Evolutionary conservation across 1,140 invertebrate genomes (phyloP).

Genomic region (Periplaneta americana): DNA sequence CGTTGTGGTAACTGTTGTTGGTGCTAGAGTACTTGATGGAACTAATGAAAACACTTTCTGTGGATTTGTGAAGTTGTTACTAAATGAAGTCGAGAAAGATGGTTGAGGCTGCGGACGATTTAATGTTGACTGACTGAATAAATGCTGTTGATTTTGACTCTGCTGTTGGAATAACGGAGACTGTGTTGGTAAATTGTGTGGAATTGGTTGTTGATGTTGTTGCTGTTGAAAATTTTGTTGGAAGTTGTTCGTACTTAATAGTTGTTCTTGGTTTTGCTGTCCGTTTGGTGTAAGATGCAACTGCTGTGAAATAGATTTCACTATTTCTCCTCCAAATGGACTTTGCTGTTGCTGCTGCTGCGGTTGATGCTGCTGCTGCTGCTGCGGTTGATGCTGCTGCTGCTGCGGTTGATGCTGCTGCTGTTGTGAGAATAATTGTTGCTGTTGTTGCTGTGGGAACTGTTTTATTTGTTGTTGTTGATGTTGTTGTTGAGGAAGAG

Average conservation of each 20-base stretch:
- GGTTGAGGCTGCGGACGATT: background rate
- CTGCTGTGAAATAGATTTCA: conserved; percentile 19
- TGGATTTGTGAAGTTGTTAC: conserved; percentile 17
- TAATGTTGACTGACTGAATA: background rate
- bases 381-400: conserved; percentile 36
- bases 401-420: conserved; percentile 25
- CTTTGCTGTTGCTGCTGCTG: conserved; percentile 14
- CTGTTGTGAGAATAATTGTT: conserved; percentile 15
- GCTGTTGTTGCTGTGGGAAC: conserved; percentile 25
- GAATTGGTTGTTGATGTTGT: no score
- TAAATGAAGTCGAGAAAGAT: background rate
- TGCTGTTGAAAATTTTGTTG: background rate
- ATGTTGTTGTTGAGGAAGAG: conserved; percentile 35
- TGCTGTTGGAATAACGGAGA: conserved; percentile 5
- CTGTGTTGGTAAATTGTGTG: background rate
- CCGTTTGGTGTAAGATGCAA: conserved; percentile 16
- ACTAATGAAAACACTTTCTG: conserved; percentile 29
- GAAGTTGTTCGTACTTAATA: background rate
- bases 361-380: conserved; percentile 39
- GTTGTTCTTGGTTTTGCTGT: conserved; percentile 18
- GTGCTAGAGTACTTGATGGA: conserved; percentile 26
- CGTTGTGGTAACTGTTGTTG: conserved; percentile 27
- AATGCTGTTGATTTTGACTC: conserved; percentile 15
- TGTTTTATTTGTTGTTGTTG: conserved; percentile 38
- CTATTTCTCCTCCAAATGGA: conserved; percentile 23